Conservation (phyloP, 1,140 invertebrate genomes). For the Aradophagus sp. region DNA sequence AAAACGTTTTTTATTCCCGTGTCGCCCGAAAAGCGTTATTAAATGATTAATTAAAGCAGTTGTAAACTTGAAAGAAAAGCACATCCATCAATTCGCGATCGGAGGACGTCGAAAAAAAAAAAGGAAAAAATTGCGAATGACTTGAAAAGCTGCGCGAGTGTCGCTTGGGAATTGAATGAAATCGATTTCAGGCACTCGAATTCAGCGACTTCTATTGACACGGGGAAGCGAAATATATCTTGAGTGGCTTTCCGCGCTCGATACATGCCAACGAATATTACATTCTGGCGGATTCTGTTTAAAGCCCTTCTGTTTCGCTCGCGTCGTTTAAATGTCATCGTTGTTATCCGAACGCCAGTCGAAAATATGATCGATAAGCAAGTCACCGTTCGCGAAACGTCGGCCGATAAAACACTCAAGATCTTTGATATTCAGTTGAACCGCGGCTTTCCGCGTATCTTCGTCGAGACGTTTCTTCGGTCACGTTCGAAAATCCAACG, state of each 20-base stretch:
- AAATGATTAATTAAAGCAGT: too few species aligned
- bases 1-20: too few species aligned
- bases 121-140: too few species aligned
- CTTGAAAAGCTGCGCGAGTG: too few species aligned
- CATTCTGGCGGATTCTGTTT: conserved; percentile 35
- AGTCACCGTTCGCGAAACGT: conserved; percentile 11
- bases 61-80: too few species aligned
- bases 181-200: conserved; percentile 31
- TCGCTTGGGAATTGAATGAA: too few species aligned
- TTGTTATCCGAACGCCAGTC: conserved; percentile 28
- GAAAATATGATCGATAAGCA: conserved; percentile 38
- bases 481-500: too few species aligned
- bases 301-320: conserved; percentile 39
- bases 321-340: conserved; percentile 33
- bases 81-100: too few species aligned
- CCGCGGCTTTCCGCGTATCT: too few species aligned
- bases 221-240: conserved; percentile 44
- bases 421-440: conserved; percentile 20
- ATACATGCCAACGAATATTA: conserved; percentile 40
- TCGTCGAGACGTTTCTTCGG: too few species aligned
- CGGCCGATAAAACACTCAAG: conserved; percentile 28
- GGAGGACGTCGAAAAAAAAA: too few species aligned
- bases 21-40: too few species aligned
- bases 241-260: conserved; percentile 42
- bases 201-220: conserved; percentile 38